A percentile compares a stretch with the other conserved stretches of the same genome.
phyloP scores from a whole-genome alignment of 2,113 vertebrate species.

The Speoplatyrhinus poulsoni region DNA sequence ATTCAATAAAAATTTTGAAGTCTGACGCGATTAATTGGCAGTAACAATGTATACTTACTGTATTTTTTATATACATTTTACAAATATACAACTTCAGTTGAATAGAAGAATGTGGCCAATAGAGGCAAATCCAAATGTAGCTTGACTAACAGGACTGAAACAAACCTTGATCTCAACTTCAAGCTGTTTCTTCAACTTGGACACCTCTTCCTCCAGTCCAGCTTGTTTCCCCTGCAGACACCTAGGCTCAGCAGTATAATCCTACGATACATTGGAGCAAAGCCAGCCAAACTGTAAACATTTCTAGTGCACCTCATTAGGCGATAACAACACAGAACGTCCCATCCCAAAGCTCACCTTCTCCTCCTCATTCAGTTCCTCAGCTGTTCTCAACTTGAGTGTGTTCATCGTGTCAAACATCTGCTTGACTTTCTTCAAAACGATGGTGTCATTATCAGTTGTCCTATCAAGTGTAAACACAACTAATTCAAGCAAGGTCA shows the following conservation, averaged over 20 bases:
- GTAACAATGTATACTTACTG: background rate
- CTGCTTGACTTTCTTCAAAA: constrained; percentile 88
- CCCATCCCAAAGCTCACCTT: constrained; percentile 50
- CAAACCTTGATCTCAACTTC: constrained; percentile 84
- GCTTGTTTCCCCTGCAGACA: constrained; percentile 79
- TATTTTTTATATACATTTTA: background rate
- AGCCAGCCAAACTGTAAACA: background rate
- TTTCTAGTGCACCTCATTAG: constrained; percentile 12
- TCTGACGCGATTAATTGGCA: too few species aligned
- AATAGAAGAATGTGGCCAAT: constrained; percentile 15
- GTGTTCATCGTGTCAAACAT: constrained; percentile 92
- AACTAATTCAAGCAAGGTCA: constrained; percentile 2
- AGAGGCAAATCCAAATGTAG: constrained; percentile 10
- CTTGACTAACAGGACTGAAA: background rate
- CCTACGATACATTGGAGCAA: constrained; percentile 53
- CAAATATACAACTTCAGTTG: background rate
- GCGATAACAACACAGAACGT: constrained; percentile 1
- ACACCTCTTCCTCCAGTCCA: constrained; percentile 79
- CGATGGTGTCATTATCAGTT: constrained; percentile 85
- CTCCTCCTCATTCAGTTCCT: constrained; percentile 76
- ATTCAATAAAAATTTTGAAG: too few species aligned
- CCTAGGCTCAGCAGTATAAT: constrained; percentile 72
- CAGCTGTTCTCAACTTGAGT: constrained; percentile 87
- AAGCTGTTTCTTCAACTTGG: constrained; percentile 82
- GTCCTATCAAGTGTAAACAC: constrained; percentile 75